Evolutionary conservation across 2,113 vertebrate genomes (phyloP).

Genomic region (Verasper variegatus): DNA sequence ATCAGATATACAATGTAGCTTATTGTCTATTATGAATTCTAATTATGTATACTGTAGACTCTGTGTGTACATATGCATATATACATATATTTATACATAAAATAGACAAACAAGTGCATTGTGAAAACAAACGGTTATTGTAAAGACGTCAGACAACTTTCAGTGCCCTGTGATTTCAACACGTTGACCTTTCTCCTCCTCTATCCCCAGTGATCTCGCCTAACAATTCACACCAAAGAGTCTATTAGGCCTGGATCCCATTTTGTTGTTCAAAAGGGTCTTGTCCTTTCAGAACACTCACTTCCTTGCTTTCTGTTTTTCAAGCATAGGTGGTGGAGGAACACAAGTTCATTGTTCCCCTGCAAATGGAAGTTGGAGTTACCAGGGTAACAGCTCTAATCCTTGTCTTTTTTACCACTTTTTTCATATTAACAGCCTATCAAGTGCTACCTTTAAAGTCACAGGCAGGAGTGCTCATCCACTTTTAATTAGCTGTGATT

Average conservation of each 20-base stretch:
- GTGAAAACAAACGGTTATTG: conserved; percentile 88
- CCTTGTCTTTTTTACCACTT: conserved; percentile 75
- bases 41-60: too few species aligned
- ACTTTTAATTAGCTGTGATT: conserved; percentile 96
- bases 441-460: conserved; percentile 98
- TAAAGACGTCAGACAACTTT: conserved; percentile 85
- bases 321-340: conserved; percentile 95
- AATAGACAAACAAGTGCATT: conserved; percentile 74
- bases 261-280: conserved; percentile 93
- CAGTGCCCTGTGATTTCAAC: conserved; percentile 90
- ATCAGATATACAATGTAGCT: not conserved
- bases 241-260: conserved; percentile 92
- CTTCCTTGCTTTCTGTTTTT: conserved; percentile 79
- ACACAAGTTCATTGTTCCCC: conserved; percentile 98
- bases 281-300: conserved; percentile 93
- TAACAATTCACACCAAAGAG: conserved; percentile 90
- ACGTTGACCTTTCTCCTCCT: conserved; percentile 88
- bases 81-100: not conserved
- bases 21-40: too few species aligned
- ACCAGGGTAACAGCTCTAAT: conserved; percentile 99
- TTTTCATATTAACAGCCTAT: conserved; percentile 94
- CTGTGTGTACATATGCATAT: not conserved
- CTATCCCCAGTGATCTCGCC: conserved; percentile 86
- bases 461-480: conserved; percentile 87
- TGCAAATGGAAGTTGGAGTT: conserved; percentile 98